These are phyloP conservation scores for Lissocephala sabroskyi DNA, from an alignment of 2,888 invertebrate genomes.

Conservation along the genomic window DNA sequence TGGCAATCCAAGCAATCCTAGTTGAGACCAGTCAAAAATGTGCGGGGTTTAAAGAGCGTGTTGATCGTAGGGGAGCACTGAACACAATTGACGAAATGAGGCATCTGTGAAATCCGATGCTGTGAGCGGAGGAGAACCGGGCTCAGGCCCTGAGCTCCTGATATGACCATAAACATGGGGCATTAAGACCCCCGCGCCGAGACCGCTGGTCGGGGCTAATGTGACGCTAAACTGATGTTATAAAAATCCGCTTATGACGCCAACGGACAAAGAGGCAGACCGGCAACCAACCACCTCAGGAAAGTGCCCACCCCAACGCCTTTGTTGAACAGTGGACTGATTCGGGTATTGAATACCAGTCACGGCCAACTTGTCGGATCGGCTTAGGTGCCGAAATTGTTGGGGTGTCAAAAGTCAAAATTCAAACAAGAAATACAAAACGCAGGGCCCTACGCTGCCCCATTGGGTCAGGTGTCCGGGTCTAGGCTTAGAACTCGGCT, in stretches of 20 bases:
- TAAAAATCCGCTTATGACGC: constrained; percentile 54
- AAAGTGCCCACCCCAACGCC: constrained; percentile 7
- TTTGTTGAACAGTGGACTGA: background rate
- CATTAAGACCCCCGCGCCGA: no score
- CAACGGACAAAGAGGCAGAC: constrained; percentile 43
- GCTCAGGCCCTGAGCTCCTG: no score
- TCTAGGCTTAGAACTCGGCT: constrained; percentile 65
- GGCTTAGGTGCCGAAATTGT: constrained; percentile 45
- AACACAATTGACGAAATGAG: no score
- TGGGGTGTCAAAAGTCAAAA: constrained; percentile 40
- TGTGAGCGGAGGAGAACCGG: no score
- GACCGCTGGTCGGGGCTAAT: constrained; percentile 51
- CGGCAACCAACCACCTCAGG: constrained; percentile 38
- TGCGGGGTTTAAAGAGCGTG: no score
- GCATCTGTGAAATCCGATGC: no score
- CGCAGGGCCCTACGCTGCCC: constrained; percentile 10
- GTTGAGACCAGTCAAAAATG: no score
- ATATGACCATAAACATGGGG: no score
- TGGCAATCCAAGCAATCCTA: no score
- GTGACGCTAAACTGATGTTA: constrained; percentile 64
- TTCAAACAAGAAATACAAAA: constrained; percentile 31
- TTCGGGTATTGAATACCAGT: constrained; percentile 61
- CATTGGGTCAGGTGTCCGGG: constrained; percentile 55
- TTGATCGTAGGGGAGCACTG: no score
- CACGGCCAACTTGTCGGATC: constrained; percentile 47